phyloP scores from a whole-genome alignment of 2,113 vertebrate genomes.

The Girardinichthys multiradiatus region DNA sequence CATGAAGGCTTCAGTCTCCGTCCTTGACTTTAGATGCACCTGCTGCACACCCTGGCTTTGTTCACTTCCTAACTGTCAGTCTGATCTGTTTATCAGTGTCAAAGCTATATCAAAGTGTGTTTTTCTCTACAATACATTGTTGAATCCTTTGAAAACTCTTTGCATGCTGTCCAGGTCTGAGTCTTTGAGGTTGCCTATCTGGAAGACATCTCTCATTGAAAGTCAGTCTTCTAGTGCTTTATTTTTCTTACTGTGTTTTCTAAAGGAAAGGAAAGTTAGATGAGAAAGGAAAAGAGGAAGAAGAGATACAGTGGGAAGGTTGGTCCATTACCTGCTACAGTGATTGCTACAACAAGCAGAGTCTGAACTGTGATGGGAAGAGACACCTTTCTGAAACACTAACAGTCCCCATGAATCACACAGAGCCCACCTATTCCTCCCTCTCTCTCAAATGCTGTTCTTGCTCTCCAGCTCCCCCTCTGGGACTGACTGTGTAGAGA shows the following conservation, averaged over 20 bases:
- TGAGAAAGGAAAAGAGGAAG: slow-evolving; percentile 20
- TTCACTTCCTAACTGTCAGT: slow-evolving; percentile 25
- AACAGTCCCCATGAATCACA: slow-evolving; percentile 74
- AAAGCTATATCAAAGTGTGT: slow-evolving; percentile 4
- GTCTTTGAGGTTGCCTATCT: slow-evolving; percentile 18
- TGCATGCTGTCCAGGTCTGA: slow-evolving; percentile 18
- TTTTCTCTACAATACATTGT: slow-evolving; percentile 4
- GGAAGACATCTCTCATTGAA: slow-evolving; percentile 10
- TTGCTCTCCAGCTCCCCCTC: slow-evolving; percentile 31
- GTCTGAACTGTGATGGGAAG: slow-evolving; percentile 65
- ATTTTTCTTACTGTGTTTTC: slow-evolving; percentile 22
- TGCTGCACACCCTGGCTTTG: slow-evolving; percentile 22
- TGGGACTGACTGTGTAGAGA: slow-evolving; percentile 38
- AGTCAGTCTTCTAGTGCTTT: slow-evolving; percentile 28
- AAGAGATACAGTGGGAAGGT: slow-evolving; percentile 31
- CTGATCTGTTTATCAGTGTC: slow-evolving; percentile 12
- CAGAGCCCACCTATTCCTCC: slow-evolving; percentile 1
- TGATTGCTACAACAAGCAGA: slow-evolving; percentile 41
- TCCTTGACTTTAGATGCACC: slow-evolving; percentile 50
- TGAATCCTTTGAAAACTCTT: slow-evolving; percentile 2
- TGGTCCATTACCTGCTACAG: slow-evolving; percentile 45
- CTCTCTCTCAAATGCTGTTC: slow-evolving; percentile 32
- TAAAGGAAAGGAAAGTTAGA: slow-evolving; percentile 8
- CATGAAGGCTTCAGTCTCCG: slow-evolving; percentile 17
- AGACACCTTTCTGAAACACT: slow-evolving; percentile 73